A percentile compares a stretch with the other conserved stretches of the same genome.
phyloP scores from a whole-genome alignment of 2,888 invertebrate species.

The Endomychus coccineus region DNA sequence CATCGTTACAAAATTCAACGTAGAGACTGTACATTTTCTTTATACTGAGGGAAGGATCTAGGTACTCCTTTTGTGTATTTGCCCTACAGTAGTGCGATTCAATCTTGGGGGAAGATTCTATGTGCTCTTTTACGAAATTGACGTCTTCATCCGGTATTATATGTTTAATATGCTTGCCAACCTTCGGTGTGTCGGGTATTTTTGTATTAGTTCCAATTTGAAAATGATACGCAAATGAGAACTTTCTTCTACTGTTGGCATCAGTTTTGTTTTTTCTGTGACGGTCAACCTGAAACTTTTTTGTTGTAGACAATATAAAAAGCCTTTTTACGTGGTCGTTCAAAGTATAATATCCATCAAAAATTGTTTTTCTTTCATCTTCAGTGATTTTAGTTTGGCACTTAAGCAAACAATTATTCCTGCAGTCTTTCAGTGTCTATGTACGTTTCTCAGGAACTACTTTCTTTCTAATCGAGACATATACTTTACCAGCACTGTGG shows the following conservation, averaged over 20 bases:
- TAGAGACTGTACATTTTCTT: conserved; percentile 1
- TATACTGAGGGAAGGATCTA: not conserved
- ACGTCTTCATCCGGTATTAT: not conserved
- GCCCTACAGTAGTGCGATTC: not conserved
- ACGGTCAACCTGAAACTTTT: not conserved
- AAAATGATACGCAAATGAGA: conserved; percentile 7
- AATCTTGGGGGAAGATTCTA: not conserved
- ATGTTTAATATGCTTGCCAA: conserved; percentile 2
- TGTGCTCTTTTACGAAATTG: conserved; percentile 2
- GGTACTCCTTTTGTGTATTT: conserved; percentile 1
- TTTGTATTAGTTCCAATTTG: conserved; percentile 12
- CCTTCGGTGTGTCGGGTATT: not conserved
- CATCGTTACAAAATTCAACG: not conserved
- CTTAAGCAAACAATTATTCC: conserved; percentile 1
- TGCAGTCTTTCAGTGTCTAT: conserved; percentile 4
- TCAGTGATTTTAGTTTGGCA: conserved; percentile 2
- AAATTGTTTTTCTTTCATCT: conserved; percentile 1
- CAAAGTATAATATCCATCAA: conserved; percentile 1
- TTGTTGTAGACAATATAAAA: conserved; percentile 2
- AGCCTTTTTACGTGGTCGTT: not conserved
- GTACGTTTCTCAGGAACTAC: not conserved
- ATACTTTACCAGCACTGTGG: not conserved
- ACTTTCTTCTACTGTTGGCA: conserved; percentile 18
- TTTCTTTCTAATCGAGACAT: conserved; percentile 5
- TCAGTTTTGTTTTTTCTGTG: conserved; percentile 15